Evolutionary conservation across 2,797 vertebrate species (phyloP), one percentile per base, ranked within the genome.

Genomic region (Morus bassanus): DNA sequence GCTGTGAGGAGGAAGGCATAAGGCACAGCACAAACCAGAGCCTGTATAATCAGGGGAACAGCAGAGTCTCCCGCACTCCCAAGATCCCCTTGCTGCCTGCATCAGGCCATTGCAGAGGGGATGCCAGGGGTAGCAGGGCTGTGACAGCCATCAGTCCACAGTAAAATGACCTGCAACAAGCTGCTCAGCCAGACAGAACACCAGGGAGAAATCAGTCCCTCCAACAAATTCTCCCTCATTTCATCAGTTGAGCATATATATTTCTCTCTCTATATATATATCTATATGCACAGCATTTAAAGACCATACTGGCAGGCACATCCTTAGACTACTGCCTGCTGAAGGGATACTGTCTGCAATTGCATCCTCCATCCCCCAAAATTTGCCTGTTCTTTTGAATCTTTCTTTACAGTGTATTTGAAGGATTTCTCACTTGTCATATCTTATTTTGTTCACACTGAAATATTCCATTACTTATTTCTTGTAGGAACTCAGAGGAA

Each of bases 101-200:
- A 37, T 3, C 23, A 23, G 17, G 27, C 48, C 14, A 5, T 30
- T 2, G 0, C 5, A 1, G 21, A 37, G 21, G 16, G 41, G 24
- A 10, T 79, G 6, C 13, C 23, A 43, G 31, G 63, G 18, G 21
- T 50, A 41, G 19, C 5, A 0, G 7, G 48, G 28, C 22, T 65
- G 16, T 30, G 21, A 63, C 28, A 90, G 27, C 28, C 57, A 60
- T 13, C 37, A 61, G 31, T 4, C 50, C n/a, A 19, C 2, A 3
- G 9, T 46, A 33, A 37, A 59, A 45, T 25, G 3, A 65, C 25
- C 19, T 45, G 28, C 6, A 61, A 37, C 17, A 27, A 4, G 6
- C 41, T 77, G 15, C 59, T 86, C 46, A 67, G 48, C n/a, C 48
- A 81, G 31, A 13, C 27, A 53, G 60, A 73, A 23, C 33, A 74